Evolutionary conservation across 1,140 invertebrate genomes (phyloP), one percentile per base, ranked within the genome.

Genomic region (Drosophila elegans): DNA sequence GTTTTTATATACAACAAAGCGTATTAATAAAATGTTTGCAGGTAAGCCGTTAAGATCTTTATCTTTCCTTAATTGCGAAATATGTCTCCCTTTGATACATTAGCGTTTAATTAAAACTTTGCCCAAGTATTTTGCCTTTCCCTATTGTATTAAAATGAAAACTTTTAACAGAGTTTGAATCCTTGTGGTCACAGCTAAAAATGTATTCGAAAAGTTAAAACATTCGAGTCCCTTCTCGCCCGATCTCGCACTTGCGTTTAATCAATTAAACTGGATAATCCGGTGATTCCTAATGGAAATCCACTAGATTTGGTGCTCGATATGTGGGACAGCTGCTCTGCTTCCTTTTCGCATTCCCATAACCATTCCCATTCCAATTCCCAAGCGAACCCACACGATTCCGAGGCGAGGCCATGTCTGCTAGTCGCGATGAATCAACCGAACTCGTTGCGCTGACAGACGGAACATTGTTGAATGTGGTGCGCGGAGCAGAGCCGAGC

Each of bases 401-500:
- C 13, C 45, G 59, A 52, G 64, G 64, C 64, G 64, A 66, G 64
- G 64, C 64, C 46, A 42, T 25, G 63, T 52, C 48, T n/a, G n/a
- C 56, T 59, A 44, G 7, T 32, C 7, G 29, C 29, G 6, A 59
- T 59, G 56, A 59, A 59, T 59, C 42, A 59, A 59, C 12, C 56
- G 56, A 59, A 59, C 56, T 48, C 44, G 42, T 46, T 59, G 16
- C 29, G 56, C 56, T 59, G 56, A 59, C 56, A 59, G 56, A 59
- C 56, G 44, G 44, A 46, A 62, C 41, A 68, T 68, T 68, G 64
- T 73, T 73, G 54, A 60, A 72, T 71, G 63, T 68, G 49, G 36
- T 45, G 27, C 9, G 34, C 52, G 61, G 45, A 67, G 51, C 27
- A 62, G 32, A 59, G 7, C 51, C 5, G 44, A 11, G 5, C 29